Conservation (phyloP, 2,113 vertebrate species). For the Paradoxurus hermaphroditus region DNA sequence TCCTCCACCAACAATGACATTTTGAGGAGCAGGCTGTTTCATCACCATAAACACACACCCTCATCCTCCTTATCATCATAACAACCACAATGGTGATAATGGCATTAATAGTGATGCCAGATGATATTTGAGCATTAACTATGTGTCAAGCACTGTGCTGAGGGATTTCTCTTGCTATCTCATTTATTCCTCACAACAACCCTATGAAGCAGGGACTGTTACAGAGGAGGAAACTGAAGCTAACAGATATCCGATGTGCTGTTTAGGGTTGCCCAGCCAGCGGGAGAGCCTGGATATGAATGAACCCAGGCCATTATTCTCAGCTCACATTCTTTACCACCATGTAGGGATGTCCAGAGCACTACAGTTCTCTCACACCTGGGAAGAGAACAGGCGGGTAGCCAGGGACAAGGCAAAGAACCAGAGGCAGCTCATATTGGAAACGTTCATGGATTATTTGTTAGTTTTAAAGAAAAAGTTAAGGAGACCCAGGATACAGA, state of each 20-base stretch:
- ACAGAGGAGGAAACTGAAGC: neutral
- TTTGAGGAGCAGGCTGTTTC: neutral
- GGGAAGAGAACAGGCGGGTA: neutral
- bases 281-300: neutral
- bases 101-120: neutral
- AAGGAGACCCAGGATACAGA: neutral
- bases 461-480: neutral
- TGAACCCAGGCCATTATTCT: neutral
- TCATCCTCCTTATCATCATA: neutral
- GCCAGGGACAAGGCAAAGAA: neutral
- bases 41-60: neutral
- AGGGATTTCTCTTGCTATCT: neutral
- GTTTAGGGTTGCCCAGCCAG: neutral
- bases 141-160: neutral
- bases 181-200: neutral
- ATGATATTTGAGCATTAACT: neutral
- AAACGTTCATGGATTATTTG: neutral
- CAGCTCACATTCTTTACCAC: neutral
- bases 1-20: neutral
- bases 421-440: neutral
- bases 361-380: neutral
- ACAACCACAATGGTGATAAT: neutral
- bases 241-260: neutral
- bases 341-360: neutral
- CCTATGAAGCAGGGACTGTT: neutral